Conservation (phyloP, 2,888 invertebrate species). For the Agonopterix subpropinquella region DNA sequence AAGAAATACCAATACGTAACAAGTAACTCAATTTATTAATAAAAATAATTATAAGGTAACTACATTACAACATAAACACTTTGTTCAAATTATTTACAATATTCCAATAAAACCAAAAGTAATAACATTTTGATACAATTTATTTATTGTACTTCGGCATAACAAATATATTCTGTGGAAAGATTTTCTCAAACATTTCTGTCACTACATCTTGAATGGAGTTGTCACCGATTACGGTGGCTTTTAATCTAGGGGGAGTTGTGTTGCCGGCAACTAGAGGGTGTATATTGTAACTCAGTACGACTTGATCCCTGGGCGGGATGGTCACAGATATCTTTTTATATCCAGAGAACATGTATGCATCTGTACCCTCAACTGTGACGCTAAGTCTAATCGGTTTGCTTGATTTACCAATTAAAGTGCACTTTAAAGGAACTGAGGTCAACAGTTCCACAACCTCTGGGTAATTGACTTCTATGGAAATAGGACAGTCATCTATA, state of each 20-base stretch:
- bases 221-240: constrained; percentile 62
- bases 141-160: constrained; percentile 72
- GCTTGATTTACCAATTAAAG: constrained; percentile 82
- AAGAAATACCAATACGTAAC: constrained; percentile 29
- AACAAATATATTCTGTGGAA: constrained; percentile 70
- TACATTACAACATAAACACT: constrained; percentile 52
- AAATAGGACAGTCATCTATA: constrained; percentile 78
- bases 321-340: constrained; percentile 83
- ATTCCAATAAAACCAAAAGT: constrained; percentile 31
- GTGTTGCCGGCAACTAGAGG: constrained; percentile 85
- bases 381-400: constrained; percentile 83
- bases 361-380: constrained; percentile 88
- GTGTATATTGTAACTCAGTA: constrained; percentile 85
- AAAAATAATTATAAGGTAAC: constrained; percentile 53
- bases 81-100: constrained; percentile 67
- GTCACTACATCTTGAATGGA: constrained; percentile 51
- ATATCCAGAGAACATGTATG: constrained; percentile 96
- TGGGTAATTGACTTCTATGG: constrained; percentile 79
- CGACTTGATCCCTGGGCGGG: constrained; percentile 77
- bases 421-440: constrained; percentile 82
- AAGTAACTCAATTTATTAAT: constrained; percentile 59
- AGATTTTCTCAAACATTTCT: constrained; percentile 68
- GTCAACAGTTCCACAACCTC: constrained; percentile 84
- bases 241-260: constrained; percentile 78
- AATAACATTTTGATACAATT: constrained; percentile 41